Evolutionary conservation across 2,888 invertebrate genomes (phyloP).

Genomic region (Tenthredo amoena): DNA sequence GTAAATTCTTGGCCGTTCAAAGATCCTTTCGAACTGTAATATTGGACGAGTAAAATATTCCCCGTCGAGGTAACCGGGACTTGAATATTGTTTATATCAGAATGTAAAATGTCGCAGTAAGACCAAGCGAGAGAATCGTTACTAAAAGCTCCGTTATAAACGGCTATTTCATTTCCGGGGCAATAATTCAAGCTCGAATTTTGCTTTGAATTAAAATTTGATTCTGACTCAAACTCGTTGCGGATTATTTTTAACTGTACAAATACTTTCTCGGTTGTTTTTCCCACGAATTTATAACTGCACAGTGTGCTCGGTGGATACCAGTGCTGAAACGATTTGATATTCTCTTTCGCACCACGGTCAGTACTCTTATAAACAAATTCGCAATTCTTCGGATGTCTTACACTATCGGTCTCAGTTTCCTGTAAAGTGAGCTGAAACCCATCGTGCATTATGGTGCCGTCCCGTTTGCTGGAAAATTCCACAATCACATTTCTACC

Average conservation of each 20-base stretch:
- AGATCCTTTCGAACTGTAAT: slow-evolving; percentile 70
- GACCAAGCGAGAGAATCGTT: slow-evolving; percentile 69
- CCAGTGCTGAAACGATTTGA: slow-evolving; percentile 69
- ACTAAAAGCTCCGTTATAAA: slow-evolving; percentile 69
- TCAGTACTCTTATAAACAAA: slow-evolving; percentile 66
- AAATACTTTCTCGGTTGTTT: slow-evolving; percentile 29
- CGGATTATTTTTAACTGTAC: slow-evolving; percentile 40
- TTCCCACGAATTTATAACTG: slow-evolving; percentile 68
- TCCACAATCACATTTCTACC: slow-evolving; percentile 69
- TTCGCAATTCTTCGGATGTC: slow-evolving; percentile 64
- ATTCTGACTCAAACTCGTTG: slow-evolving; percentile 60
- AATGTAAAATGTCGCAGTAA: slow-evolving; percentile 70
- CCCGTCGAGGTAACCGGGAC: slow-evolving; percentile 70
- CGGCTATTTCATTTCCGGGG: slow-evolving; percentile 70
- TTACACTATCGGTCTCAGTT: slow-evolving; percentile 57
- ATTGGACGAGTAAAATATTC: slow-evolving; percentile 68
- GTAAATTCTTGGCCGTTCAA: slow-evolving; percentile 71
- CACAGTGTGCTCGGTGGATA: slow-evolving; percentile 70
- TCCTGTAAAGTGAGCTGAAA: slow-evolving; percentile 70
- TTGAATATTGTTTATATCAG: slow-evolving; percentile 72
- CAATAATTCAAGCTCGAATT: slow-evolving; percentile 66
- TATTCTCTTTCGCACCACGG: slow-evolving; percentile 61
- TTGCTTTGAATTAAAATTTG: slow-evolving; percentile 54
- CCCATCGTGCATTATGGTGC: slow-evolving; percentile 72
- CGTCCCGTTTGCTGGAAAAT: slow-evolving; percentile 68